Conservation (phyloP, 2,797 vertebrate genomes). For the Tinamus major region DNA sequence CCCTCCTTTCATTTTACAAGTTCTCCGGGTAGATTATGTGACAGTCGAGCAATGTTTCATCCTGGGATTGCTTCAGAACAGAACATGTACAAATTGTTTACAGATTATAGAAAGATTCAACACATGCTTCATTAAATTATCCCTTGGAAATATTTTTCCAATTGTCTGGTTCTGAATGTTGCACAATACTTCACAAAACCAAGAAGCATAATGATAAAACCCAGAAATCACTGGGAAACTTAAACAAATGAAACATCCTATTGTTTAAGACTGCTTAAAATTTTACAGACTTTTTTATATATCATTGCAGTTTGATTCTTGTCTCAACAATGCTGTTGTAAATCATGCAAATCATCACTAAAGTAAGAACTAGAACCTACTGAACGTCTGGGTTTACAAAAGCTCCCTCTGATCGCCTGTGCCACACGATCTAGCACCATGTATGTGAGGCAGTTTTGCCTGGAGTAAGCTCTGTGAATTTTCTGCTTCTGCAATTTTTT, state of each 20-base stretch:
- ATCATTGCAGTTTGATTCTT: neutral
- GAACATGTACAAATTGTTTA: slow-evolving; percentile 28
- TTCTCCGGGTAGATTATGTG: neutral
- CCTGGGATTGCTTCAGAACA: neutral
- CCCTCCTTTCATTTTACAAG: neutral
- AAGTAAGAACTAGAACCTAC: neutral
- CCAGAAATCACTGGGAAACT: neutral
- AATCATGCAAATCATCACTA: neutral
- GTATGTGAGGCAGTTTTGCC: neutral
- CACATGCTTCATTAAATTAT: slow-evolving; percentile 7
- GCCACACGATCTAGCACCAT: accelerated
- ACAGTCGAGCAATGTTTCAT: slow-evolving; percentile 11
- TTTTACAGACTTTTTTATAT: accelerated
- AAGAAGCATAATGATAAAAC: neutral
- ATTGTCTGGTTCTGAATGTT: slow-evolving; percentile 24
- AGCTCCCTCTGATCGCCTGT: neutral
- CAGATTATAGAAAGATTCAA: neutral
- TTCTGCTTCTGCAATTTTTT: neutral
- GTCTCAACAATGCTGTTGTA: neutral
- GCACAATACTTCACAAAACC: neutral
- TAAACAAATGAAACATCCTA: neutral
- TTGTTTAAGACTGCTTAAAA: slow-evolving; percentile 20
- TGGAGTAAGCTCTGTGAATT: neutral
- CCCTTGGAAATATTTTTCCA: slow-evolving; percentile 24
- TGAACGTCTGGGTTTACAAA: neutral